Evolutionary conservation across 2,888 invertebrate genomes (phyloP), one percentile per base, ranked within the genome.

Genomic region (Linnaemya vulpina): DNA sequence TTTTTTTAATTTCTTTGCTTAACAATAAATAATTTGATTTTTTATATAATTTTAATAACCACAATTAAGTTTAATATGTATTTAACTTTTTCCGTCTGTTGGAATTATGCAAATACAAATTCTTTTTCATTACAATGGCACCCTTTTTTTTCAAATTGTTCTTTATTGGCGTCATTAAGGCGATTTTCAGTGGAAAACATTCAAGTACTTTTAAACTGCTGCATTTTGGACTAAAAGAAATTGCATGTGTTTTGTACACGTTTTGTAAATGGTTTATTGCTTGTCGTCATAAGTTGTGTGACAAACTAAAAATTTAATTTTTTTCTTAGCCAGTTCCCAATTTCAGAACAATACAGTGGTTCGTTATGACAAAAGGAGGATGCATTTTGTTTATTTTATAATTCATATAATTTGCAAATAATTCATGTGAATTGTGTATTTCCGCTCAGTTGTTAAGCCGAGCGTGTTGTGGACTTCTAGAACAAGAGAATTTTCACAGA

Each of bases 321-420:
- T 17, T 46, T 43, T 60, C 58, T 63, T 60, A 13, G 15, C 13
- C 13, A 71, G 67, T 70, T 70, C 25, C n/a, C 38, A 46, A 67
- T 51, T 71, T 60, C 15, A 51, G 7, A 67, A 40, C 43, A 60
- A 67, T 77, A 77, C 82, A 77, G 82, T 83, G 82, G 82, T 62
- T 5, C 25, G 17, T 0, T 22, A 40, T 35, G 22, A 43, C 4
- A 46, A 17, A n/a, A 10, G 0, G 10, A 15, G 0, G 1, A 55
- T 25, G 15, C 22, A 13, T 53, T 53, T 53, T 13, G 13, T 1
- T 53, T 53, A 22, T 11, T 1, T 4, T 1, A 40, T n/a, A 40
- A 40, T 8, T 1, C 38, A 5, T 40, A 40, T 8, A 40, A 40
- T 40, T 30, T 10, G 51, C 51, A 51, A 51, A 51, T 0, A 20